Conservation (phyloP, 2,113 vertebrate genomes). For the Maccullochella peelii region DNA sequence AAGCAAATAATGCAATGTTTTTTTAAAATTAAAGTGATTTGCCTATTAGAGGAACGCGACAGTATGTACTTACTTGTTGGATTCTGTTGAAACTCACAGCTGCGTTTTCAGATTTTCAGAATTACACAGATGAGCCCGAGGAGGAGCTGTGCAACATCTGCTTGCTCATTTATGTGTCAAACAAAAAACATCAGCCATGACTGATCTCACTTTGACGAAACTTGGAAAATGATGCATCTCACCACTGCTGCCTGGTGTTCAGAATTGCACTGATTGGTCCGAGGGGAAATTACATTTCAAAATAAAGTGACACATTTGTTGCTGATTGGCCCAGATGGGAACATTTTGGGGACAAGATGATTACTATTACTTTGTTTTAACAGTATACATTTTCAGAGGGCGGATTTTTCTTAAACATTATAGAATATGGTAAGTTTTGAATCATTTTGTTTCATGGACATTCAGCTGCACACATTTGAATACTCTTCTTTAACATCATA, state of each 20-base stretch:
- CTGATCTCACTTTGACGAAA: conserved; percentile 66
- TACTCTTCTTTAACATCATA: conserved; percentile 1
- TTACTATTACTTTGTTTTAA: conserved; percentile 48
- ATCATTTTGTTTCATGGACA: conserved; percentile 33
- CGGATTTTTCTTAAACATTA: conserved; percentile 27
- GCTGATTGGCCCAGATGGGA: conserved; percentile 70
- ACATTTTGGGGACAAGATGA: conserved; percentile 59
- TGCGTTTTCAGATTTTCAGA: conserved; percentile 49
- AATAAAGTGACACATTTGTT: conserved; percentile 66
- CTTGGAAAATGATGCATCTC: conserved; percentile 62
- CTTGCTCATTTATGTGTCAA: conserved; percentile 69
- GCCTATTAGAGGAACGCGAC: neutral
- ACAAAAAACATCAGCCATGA: conserved; percentile 63
- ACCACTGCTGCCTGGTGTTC: conserved; percentile 37
- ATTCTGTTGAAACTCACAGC: conserved; percentile 35
- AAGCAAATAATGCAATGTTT: neutral
- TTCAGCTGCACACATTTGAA: conserved; percentile 44
- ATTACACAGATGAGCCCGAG: conserved; percentile 43
- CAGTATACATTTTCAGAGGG: conserved; percentile 25
- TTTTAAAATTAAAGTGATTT: neutral
- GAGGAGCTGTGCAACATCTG: conserved; percentile 67
- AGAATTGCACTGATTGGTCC: conserved; percentile 68
- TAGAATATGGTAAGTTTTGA: conserved; percentile 17
- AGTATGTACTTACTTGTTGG: conserved; percentile 25
- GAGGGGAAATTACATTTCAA: conserved; percentile 69